These are phyloP conservation scores for Parotocinclus haroldoi DNA, from an alignment of 2,797 vertebrate genomes.

Conservation along the genomic window DNA sequence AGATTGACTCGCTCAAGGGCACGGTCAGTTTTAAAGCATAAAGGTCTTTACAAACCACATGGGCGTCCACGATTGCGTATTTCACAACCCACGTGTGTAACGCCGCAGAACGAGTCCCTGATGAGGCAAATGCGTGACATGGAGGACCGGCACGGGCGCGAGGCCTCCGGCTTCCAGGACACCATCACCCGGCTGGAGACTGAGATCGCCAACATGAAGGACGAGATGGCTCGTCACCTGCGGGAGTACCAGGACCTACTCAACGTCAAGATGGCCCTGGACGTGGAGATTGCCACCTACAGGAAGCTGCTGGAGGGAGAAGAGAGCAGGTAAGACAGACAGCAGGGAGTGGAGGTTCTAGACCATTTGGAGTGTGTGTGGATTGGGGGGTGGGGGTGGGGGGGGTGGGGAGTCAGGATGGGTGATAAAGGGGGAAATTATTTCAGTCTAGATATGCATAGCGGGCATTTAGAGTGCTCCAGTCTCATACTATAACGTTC, in stretches of 20 bases:
- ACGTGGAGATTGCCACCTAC: constrained; percentile 93
- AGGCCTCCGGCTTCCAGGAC: constrained; percentile 82
- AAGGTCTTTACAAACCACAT: no score
- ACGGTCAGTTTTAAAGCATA: constrained; percentile 69
- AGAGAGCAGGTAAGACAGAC: constrained; percentile 80
- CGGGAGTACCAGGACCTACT: constrained; percentile 94
- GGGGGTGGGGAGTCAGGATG: no score
- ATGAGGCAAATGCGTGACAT: constrained; percentile 89
- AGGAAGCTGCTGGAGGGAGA: constrained; percentile 95
- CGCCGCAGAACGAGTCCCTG: constrained; percentile 80
- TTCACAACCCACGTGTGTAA: neutral
- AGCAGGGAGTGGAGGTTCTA: no score
- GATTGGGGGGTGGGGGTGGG: no score
- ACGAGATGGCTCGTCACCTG: constrained; percentile 93
- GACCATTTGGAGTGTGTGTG: no score
- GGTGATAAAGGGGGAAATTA: no score
- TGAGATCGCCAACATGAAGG: constrained; percentile 90
- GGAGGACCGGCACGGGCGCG: constrained; percentile 85
- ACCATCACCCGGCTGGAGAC: constrained; percentile 81
- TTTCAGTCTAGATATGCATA: no score
- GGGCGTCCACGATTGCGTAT: no score
- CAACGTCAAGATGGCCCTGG: constrained; percentile 94
- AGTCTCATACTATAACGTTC: no score
- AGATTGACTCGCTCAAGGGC: constrained; percentile 94
- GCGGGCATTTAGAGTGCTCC: no score